These are phyloP conservation scores for Etia nguti DNA, from an alignment of 2,113 vertebrate species.

Conservation along the genomic window DNA sequence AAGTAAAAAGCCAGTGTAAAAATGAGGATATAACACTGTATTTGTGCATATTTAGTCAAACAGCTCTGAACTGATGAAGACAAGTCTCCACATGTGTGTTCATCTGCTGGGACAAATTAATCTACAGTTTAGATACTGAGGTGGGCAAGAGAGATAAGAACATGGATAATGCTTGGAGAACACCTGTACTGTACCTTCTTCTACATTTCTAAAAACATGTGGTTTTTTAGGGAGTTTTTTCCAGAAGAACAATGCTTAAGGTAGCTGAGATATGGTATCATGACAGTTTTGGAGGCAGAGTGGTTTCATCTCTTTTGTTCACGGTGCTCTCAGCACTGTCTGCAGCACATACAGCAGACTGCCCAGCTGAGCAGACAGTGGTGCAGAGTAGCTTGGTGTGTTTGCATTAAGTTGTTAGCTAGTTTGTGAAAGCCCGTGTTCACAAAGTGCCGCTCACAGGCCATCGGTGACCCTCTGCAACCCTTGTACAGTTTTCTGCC, in stretches of 20 bases:
- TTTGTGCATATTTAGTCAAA: not conserved
- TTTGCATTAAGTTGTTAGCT: not conserved
- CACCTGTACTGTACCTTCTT: not conserved
- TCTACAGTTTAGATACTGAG: conserved; percentile 4
- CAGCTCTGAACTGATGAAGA: conserved; percentile 9
- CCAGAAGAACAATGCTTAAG: rapidly evolving
- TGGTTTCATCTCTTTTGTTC: not conserved
- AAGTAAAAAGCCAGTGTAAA: not conserved
- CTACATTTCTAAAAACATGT: not conserved
- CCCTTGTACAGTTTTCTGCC: not conserved
- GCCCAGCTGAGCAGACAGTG: not conserved
- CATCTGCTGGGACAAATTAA: conserved; percentile 15
- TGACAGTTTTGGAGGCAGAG: not conserved
- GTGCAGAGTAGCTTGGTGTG: not conserved
- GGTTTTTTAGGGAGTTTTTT: not conserved
- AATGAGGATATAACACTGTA: not conserved
- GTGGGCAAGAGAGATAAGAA: not conserved
- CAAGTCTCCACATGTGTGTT: conserved; percentile 41
- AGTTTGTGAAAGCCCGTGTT: not conserved
- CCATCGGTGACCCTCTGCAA: not conserved
- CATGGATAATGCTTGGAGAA: too few relatives aligned
- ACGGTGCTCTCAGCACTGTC: not conserved
- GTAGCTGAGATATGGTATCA: not conserved
- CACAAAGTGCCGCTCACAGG: too few relatives aligned
- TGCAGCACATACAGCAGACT: not conserved